Evolutionary conservation across 1,140 invertebrate genomes (phyloP), one percentile per base, ranked within the genome.

Genomic region (Phthorimaea operculella): DNA sequence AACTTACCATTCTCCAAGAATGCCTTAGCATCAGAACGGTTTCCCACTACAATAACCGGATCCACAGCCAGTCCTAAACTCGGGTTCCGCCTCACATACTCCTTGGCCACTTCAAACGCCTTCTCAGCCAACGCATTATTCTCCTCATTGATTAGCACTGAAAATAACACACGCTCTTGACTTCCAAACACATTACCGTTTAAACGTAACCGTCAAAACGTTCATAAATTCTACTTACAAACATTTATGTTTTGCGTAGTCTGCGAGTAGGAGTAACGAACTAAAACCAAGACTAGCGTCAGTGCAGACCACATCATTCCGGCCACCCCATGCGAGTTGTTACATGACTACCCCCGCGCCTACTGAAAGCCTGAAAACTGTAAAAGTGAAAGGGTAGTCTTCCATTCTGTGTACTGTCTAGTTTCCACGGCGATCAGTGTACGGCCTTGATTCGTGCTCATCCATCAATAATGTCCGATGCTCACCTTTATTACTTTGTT

Each of bases 101-200:
- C 89, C 21, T 90, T 73, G 0, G 89, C 91, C 11, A 91, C 90
- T 59, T 91, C 88, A 50, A 93, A 86, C 4, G 90, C 87, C 70
- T 90, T 90, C 58, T 89, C 87, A 15, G 91, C 90, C 7, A 92
- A 84, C 18, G 86, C 83, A 72, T 92, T 92, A 44, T 88, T 88
- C 67, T 91, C 90, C 73, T 93, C 91, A 68, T 92, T 92, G 9
- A 92, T 87, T 58, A 90, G 89, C 66, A 93, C 92, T 93, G 63
- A 36, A 74, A 76, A 51, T 51, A 53, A 54, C 21, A 28, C 21
- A 28, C 33, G 21, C 18, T n/a, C 21, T 16, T 9, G 28, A 51
- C 16, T 47, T 47, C 15, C 4, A 47, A 47, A 17, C 44, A 16
- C 44, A 47, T 9, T 39, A 1, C 10, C 8, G 10, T 39, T 39